Evolutionary conservation across 2,888 invertebrate species (phyloP).

Genomic region (Mesoligia furuncula): DNA sequence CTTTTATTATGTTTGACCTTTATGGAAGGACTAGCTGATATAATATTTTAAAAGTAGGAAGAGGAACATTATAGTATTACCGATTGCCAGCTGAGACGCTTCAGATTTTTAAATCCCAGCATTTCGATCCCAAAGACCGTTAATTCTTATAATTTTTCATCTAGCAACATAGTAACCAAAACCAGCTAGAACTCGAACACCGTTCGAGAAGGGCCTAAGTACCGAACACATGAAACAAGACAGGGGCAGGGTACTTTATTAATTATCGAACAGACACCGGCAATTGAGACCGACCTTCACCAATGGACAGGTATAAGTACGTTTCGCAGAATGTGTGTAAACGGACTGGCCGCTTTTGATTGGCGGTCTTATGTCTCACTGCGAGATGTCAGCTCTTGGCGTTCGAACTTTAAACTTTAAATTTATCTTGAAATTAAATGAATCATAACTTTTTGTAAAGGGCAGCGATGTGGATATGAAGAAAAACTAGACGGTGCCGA

Average conservation of each 20-base stretch:
- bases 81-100: neutral
- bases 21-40: neutral
- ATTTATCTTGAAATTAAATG: slow-evolving; percentile 20
- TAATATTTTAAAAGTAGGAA: neutral
- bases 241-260: slow-evolving; percentile 72
- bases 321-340: slow-evolving; percentile 50
- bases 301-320: slow-evolving; percentile 56
- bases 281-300: slow-evolving; percentile 79
- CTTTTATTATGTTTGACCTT: neutral
- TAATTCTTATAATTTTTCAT: neutral
- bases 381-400: neutral
- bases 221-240: slow-evolving; percentile 59
- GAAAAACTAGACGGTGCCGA: slow-evolving; percentile 5
- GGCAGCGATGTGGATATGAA: neutral
- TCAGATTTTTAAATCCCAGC: too few relatives aligned
- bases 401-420: slow-evolving; percentile 40
- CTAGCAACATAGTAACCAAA: slow-evolving; percentile 7
- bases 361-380: slow-evolving; percentile 5
- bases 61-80: neutral
- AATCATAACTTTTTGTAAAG: slow-evolving; percentile 13
- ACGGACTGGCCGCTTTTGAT: slow-evolving; percentile 33
- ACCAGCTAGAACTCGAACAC: neutral
- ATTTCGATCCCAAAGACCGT: neutral
- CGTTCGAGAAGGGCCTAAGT: slow-evolving; percentile 23
- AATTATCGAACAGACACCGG: slow-evolving; percentile 80